These are phyloP conservation scores for Drosophila mimetica DNA, from an alignment of 2,888 invertebrate genomes.

Conservation along the genomic window DNA sequence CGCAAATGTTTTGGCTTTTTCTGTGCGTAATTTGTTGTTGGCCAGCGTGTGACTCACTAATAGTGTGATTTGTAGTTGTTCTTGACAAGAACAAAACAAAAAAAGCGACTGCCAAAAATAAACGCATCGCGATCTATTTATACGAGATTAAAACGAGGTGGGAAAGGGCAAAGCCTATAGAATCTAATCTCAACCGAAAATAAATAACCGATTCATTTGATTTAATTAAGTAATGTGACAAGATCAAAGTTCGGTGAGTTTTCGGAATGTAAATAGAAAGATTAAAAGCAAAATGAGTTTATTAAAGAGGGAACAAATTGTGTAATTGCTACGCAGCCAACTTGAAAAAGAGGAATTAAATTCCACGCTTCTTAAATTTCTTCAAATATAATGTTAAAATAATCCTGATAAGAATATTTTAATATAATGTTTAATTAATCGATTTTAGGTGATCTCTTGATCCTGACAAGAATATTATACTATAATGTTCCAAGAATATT, in stretches of 20 bases:
- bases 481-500: no score
- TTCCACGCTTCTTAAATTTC: no score
- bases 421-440: no score
- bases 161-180: slow-evolving; percentile 35
- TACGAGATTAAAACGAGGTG: background rate
- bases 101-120: slow-evolving; percentile 19
- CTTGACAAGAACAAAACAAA: slow-evolving; percentile 9
- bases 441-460: no score
- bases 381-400: no score
- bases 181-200: background rate
- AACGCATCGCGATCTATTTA: slow-evolving; percentile 13
- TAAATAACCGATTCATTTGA: slow-evolving; percentile 4
- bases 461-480: no score
- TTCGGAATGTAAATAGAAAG: background rate
- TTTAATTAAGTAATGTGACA: slow-evolving; percentile 5
- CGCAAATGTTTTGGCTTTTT: slow-evolving; percentile 31
- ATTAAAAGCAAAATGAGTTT: background rate
- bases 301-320: background rate
- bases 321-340: no score
- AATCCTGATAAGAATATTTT: no score
- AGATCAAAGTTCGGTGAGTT: slow-evolving; percentile 1
- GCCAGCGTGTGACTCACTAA: slow-evolving; percentile 35
- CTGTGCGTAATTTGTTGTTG: slow-evolving; percentile 33
- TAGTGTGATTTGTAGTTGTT: slow-evolving; percentile 19
- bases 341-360: no score